These are phyloP conservation scores for Drosophila dives DNA, from an alignment of 2,888 invertebrate species.

Conservation along the genomic window DNA sequence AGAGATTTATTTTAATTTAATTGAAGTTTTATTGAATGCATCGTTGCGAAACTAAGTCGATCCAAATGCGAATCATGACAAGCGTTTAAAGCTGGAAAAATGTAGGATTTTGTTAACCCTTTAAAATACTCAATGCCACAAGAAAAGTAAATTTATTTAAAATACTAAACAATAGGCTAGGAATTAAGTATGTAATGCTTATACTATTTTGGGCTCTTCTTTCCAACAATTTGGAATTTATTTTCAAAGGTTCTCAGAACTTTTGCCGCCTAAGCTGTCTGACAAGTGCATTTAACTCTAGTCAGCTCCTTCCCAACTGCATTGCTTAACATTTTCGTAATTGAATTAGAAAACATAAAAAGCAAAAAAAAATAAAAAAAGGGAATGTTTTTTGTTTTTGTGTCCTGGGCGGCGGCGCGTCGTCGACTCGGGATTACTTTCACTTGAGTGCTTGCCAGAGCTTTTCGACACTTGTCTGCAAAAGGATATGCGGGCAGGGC, in stretches of 20 bases:
- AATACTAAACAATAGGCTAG: constrained; percentile 1
- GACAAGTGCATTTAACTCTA: constrained; percentile 12
- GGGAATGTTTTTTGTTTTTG: constrained; percentile 18
- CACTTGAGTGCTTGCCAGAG: constrained; percentile 69
- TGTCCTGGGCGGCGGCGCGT: background rate
- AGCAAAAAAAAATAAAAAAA: constrained; percentile 42
- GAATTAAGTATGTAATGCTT: background rate
- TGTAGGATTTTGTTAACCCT: background rate
- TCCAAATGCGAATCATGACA: background rate
- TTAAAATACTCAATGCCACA: background rate
- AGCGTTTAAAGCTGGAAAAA: background rate
- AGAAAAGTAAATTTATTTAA: background rate
- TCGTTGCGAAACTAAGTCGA: constrained; percentile 45
- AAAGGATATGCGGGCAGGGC: constrained; percentile 29
- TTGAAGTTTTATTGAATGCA: constrained; percentile 72
- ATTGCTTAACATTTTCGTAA: constrained; percentile 51
- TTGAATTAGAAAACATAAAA: constrained; percentile 69
- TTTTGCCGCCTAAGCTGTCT: constrained; percentile 31
- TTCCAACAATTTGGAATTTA: constrained; percentile 15
- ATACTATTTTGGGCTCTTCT: background rate
- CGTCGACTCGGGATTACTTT: constrained; percentile 66
- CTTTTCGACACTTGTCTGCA: constrained; percentile 60
- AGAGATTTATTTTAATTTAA: constrained; percentile 79
- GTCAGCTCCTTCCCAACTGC: constrained; percentile 4
- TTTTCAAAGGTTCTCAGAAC: constrained; percentile 30